Percentiles rank a stretch among this genome's conserved stretches.
These are phyloP conservation scores for Malthinus flaveolus DNA, from an alignment of 2,888 invertebrate species.

Conservation along the genomic window DNA sequence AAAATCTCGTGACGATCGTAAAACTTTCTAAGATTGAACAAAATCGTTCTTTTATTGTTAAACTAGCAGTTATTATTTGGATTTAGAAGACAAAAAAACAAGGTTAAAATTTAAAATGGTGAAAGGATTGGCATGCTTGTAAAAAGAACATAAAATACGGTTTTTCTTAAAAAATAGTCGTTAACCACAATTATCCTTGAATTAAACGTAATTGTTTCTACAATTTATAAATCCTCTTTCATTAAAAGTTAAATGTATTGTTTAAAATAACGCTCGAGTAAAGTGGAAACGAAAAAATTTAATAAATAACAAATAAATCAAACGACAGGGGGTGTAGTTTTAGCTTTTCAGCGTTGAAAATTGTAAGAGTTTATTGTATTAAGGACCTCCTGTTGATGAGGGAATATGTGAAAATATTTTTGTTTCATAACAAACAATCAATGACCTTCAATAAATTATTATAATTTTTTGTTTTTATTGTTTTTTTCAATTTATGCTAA, in stretches of 20 bases:
- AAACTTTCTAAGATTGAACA: constrained; percentile 2
- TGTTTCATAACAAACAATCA: constrained; percentile 35
- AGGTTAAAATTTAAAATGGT: not conserved
- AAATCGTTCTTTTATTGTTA: not conserved
- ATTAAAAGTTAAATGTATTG: too few species aligned
- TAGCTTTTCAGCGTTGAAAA: constrained; percentile 29
- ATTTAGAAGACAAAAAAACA: not conserved
- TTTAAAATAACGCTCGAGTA: not conserved
- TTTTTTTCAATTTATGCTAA: too few species aligned
- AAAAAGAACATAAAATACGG: not conserved
- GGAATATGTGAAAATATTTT: constrained; percentile 30
- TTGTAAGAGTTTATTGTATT: constrained; percentile 28
- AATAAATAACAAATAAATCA: constrained; percentile 27
- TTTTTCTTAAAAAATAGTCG: not conserved
- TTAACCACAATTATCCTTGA: not conserved
- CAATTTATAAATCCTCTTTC: not conserved
- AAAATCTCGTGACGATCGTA: constrained; percentile 9
- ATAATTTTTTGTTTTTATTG: constrained; percentile 34
- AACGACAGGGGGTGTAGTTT: constrained; percentile 40
- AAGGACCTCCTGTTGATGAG: constrained; percentile 32
- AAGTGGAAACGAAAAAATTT: constrained; percentile 7
- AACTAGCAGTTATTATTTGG: not conserved
- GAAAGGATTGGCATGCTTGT: not conserved
- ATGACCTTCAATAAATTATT: constrained; percentile 46
- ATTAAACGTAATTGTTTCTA: not conserved